phyloP scores from a whole-genome alignment of 2,888 invertebrate genomes.

The Drosophila seclusa region DNA sequence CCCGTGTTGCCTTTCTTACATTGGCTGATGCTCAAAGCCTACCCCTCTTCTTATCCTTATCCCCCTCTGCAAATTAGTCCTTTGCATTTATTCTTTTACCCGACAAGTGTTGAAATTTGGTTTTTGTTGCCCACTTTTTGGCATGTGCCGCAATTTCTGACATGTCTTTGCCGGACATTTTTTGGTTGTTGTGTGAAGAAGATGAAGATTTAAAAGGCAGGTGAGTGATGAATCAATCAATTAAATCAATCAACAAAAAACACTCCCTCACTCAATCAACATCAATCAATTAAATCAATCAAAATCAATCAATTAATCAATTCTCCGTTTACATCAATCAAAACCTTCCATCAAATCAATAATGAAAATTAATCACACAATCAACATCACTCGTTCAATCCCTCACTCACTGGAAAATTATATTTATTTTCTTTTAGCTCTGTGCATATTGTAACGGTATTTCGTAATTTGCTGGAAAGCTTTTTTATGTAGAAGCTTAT shows the following conservation, averaged over 20 bases:
- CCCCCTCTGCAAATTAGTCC: not conserved
- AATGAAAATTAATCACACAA: not conserved
- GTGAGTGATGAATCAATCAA: not conserved
- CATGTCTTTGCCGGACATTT: conserved; percentile 1
- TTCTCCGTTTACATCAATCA: no score
- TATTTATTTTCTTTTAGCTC: not conserved
- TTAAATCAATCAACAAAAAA: not conserved
- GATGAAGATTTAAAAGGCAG: not conserved
- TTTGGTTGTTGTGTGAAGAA: not conserved
- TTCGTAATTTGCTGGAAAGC: not conserved
- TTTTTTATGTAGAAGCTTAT: not conserved
- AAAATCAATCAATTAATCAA: no score
- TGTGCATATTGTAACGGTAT: not conserved
- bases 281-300: not conserved
- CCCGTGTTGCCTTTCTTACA: not conserved
- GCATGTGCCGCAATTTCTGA: conserved; percentile 1
- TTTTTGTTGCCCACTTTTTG: conserved; percentile 34
- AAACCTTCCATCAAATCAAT: no score
- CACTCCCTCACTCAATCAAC: not conserved
- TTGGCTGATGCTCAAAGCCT: not conserved
- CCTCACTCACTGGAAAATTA: not conserved
- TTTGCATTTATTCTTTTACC: not conserved
- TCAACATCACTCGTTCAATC: not conserved
- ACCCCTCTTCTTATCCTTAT: fast-evolving
- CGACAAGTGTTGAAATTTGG: not conserved